Evolutionary conservation across 2,113 vertebrate species (phyloP).

Genomic region (Apaloderma vittatum): DNA sequence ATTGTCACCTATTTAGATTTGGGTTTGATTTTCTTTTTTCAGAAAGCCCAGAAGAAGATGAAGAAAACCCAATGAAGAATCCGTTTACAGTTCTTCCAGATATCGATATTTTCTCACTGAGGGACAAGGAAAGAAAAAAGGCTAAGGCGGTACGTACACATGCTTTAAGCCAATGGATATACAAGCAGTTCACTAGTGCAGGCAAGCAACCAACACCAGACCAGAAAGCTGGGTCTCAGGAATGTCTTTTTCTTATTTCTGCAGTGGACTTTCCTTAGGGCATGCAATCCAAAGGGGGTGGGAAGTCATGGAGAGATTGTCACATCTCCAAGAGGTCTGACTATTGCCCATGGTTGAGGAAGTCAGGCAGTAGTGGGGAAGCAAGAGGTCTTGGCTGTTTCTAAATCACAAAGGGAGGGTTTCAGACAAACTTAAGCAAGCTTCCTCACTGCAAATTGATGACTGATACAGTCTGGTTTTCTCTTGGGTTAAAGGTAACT

Average conservation of each 20-base stretch:
- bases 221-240: neutral
- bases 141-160: slow-evolving; percentile 58
- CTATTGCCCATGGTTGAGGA: fast-evolving
- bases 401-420: neutral
- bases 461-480: neutral
- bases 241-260: neutral
- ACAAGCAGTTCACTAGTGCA: neutral
- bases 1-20: neutral
- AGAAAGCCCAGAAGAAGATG: neutral
- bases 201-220: neutral
- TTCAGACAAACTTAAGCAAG: neutral
- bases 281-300: neutral
- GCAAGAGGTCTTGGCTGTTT: neutral
- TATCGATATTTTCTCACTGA: slow-evolving; percentile 73
- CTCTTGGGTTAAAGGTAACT: neutral
- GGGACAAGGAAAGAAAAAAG: slow-evolving; percentile 72
- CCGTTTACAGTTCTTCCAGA: slow-evolving; percentile 75
- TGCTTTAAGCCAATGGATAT: neutral
- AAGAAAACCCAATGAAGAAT: slow-evolving; percentile 31
- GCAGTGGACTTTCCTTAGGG: neutral
- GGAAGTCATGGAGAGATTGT: neutral
- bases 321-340: neutral
- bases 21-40: neutral
- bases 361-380: neutral
- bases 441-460: neutral